Conservation (phyloP, 1,140 invertebrate species). For the Nebria ingens region DNA sequence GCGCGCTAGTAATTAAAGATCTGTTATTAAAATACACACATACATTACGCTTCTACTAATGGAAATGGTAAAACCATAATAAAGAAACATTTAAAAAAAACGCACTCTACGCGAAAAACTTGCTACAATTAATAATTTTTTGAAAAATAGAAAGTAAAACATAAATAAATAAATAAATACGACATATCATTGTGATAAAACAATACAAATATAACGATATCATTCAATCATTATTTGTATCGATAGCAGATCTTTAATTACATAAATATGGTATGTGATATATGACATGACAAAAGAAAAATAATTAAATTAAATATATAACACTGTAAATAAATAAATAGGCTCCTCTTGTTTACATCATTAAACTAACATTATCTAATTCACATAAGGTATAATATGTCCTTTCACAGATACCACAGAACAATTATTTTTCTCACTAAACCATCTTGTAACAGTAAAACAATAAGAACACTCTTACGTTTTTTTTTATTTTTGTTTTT, state of each 20-base stretch:
- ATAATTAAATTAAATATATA: background rate
- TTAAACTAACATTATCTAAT: background rate
- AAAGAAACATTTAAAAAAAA: no score
- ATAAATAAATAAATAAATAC: no score
- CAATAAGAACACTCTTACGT: conserved; percentile 1
- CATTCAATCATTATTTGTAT: background rate
- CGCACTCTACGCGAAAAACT: no score
- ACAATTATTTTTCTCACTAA: conserved; percentile 1
- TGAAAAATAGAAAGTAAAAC: no score
- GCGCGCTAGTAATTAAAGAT: background rate
- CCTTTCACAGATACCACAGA: background rate
- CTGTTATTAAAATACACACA: conserved; percentile 3
- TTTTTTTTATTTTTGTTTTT: background rate
- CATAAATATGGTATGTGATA: background rate
- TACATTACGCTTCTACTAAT: no score
- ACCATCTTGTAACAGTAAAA: conserved; percentile 3
- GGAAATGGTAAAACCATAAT: no score
- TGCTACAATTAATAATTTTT: no score
- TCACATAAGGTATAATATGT: background rate
- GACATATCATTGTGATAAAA: no score
- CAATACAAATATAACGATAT: no score
- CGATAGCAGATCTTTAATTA: conserved; percentile 5
- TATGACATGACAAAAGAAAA: background rate
- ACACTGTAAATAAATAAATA: conserved; percentile 4
- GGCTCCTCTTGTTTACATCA: background rate